Percentiles rank a stretch among this genome's conserved stretches.
Conservation (phyloP, 2,113 vertebrate species). For the Machaerirhynchus nigripectus region DNA sequence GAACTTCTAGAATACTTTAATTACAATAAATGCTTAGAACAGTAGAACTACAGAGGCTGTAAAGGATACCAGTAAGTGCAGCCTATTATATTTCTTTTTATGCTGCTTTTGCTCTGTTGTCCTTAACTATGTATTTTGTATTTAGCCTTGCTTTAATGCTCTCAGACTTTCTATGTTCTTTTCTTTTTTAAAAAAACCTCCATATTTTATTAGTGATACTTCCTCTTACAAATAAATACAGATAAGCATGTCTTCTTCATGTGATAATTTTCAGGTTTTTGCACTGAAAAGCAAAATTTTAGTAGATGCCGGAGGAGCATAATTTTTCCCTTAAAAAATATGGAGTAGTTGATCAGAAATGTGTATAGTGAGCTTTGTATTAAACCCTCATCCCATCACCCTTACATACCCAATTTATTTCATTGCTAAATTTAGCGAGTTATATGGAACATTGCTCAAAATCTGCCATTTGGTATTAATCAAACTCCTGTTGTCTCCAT, state of each 20-base stretch:
- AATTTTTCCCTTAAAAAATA: background rate
- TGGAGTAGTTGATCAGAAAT: slow-evolving; percentile 34
- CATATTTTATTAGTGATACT: background rate
- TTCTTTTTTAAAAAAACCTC: background rate
- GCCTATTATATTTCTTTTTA: background rate
- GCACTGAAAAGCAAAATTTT: background rate
- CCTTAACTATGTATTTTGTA: background rate
- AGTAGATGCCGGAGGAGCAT: background rate
- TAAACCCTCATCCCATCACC: slow-evolving; percentile 61
- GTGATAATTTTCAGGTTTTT: background rate
- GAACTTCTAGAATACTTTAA: background rate
- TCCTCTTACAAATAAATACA: background rate
- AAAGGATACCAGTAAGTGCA: background rate
- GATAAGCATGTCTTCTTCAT: background rate
- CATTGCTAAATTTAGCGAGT: slow-evolving; percentile 76
- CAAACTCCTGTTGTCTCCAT: slow-evolving; percentile 77
- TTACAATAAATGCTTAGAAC: background rate
- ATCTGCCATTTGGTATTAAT: slow-evolving; percentile 77
- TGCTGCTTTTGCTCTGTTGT: background rate
- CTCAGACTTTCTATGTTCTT: background rate
- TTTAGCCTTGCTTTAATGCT: background rate
- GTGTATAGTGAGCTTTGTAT: slow-evolving; percentile 49
- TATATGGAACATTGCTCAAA: slow-evolving; percentile 77
- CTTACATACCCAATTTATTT: slow-evolving; percentile 75
- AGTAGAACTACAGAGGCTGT: background rate